These are phyloP conservation scores for Moxostoma hubbsi DNA, from an alignment of 2,797 vertebrate species.

Conservation along the genomic window DNA sequence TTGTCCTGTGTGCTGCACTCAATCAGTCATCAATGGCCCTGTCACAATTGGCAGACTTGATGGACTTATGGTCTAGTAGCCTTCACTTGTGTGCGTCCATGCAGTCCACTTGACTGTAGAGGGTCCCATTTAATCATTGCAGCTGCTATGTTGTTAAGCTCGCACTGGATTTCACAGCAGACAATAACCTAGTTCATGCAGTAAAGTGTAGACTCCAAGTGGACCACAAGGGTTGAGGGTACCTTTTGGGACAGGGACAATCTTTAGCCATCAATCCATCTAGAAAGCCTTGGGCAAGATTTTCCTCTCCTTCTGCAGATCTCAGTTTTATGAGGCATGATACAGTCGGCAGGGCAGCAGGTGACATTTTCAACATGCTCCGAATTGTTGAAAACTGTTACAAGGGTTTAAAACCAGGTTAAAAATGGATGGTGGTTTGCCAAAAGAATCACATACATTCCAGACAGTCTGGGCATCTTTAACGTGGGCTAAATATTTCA, in stretches of 20 bases:
- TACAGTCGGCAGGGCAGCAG: not conserved
- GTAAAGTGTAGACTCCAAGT: no score
- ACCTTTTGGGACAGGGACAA: not conserved
- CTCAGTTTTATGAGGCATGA: not conserved
- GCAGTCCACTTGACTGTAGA: no score
- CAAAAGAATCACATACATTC: constrained; percentile 43
- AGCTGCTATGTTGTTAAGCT: no score
- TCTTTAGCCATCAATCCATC: constrained; percentile 3
- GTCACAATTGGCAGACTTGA: no score
- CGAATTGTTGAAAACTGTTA: not conserved
- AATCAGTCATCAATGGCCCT: not conserved
- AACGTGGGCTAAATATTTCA: not conserved
- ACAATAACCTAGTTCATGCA: no score
- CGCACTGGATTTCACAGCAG: no score
- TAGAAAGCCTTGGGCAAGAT: not conserved
- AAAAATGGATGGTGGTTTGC: not conserved
- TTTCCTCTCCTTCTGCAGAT: constrained; percentile 1
- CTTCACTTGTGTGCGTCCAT: no score
- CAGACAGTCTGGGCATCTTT: constrained; percentile 41
- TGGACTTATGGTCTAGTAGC: no score
- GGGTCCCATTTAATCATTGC: no score
- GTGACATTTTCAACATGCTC: constrained; percentile 6
- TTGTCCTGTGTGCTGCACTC: constrained; percentile 21
- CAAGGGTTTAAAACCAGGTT: not conserved
- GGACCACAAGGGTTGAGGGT: no score